Percentiles rank a stretch among this genome's conserved stretches.
These are phyloP conservation scores for Acrobasis repandana DNA, from an alignment of 2,888 invertebrate genomes.

Conservation along the genomic window DNA sequence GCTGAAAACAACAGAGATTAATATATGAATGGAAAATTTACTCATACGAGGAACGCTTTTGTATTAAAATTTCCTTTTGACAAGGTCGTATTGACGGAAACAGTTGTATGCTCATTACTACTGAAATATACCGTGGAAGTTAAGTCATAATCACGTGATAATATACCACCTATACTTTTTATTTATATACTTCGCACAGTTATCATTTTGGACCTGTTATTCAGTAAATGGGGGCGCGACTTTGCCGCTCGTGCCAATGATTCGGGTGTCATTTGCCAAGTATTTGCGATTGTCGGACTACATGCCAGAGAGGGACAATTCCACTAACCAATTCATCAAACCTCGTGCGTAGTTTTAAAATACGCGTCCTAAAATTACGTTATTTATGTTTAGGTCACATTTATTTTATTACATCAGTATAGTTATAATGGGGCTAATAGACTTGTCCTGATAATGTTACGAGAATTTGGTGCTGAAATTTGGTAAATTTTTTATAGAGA, in stretches of 20 bases:
- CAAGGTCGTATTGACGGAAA: conserved; percentile 12
- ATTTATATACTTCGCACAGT: conserved; percentile 29
- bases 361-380: conserved; percentile 2
- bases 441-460: conserved; percentile 2
- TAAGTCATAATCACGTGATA: not conserved
- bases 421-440: conserved; percentile 2
- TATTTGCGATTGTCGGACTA: conserved; percentile 46
- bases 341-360: conserved; percentile 12
- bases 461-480: not conserved
- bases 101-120: not conserved
- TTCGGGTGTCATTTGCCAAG: conserved; percentile 55
- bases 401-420: conserved; percentile 11
- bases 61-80: not conserved
- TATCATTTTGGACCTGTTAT: conserved; percentile 45
- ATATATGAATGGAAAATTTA: not conserved
- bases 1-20: not conserved
- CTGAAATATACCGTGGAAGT: conserved; percentile 3
- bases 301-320: conserved; percentile 16
- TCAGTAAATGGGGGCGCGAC: conserved; percentile 53
- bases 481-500: conserved; percentile 1
- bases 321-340: conserved; percentile 15
- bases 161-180: not conserved
- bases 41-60: not conserved
- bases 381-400: conserved; percentile 7
- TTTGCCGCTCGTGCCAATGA: conserved; percentile 56